Evolutionary conservation across 2,797 vertebrate species (phyloP).

Genomic region (Tachyglossus aculeatus): DNA sequence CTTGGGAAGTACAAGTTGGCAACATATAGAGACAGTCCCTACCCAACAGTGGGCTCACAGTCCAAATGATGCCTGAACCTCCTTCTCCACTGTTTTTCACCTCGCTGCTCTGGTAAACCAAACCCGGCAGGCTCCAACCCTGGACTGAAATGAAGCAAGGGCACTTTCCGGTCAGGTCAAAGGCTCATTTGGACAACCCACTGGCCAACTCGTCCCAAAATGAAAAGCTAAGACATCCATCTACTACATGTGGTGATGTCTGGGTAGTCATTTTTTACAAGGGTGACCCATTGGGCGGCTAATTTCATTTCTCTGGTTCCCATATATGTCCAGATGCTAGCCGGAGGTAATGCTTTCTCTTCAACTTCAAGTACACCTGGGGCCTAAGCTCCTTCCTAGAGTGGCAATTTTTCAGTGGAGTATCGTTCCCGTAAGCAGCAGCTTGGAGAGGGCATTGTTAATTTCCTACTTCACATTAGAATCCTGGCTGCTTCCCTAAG

Average conservation of each 20-base stretch:
- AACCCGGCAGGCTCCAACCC: not conserved
- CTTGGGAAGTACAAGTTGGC: no score
- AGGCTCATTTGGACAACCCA: not conserved
- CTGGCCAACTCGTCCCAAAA: rapidly evolving
- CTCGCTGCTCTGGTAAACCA: not conserved
- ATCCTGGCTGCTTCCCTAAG: no score
- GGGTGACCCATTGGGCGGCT: not conserved
- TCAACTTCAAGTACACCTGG: not conserved
- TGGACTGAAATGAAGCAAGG: not conserved
- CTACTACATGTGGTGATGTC: not conserved
- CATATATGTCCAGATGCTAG: not conserved
- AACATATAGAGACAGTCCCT: no score
- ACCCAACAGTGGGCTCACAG: no score
- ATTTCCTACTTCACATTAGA: no score
- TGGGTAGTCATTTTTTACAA: not conserved
- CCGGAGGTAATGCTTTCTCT: not conserved
- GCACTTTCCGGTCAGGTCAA: not conserved
- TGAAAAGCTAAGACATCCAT: not conserved
- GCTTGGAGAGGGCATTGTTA: no score
- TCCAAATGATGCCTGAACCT: not conserved
- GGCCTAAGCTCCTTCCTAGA: not conserved
- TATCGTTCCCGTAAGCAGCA: no score
- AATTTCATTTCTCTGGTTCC: not conserved
- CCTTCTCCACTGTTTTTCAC: not conserved
- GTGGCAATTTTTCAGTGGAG: no score